Evolutionary conservation across 1,140 invertebrate genomes (phyloP).

Genomic region (Cardiocondyla obscurior): DNA sequence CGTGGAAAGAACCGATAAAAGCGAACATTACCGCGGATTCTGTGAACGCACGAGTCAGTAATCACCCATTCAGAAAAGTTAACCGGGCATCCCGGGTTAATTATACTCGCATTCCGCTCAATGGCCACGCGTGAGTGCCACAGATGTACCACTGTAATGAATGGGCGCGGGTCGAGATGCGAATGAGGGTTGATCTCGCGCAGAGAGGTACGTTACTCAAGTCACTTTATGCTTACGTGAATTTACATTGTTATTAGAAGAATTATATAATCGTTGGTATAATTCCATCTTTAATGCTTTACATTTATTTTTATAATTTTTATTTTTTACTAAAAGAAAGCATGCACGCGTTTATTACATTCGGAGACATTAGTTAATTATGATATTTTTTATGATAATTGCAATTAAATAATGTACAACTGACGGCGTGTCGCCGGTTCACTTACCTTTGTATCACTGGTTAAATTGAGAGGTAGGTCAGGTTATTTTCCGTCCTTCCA

Average conservation of each 20-base stretch:
- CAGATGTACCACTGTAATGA: conserved; percentile 71
- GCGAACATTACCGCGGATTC: conserved; percentile 34
- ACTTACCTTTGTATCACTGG: no score
- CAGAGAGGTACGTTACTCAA: not conserved
- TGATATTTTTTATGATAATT: no score
- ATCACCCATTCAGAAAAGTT: conserved; percentile 77
- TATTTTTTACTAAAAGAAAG: no score
- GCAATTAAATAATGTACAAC: no score
- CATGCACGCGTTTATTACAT: no score
- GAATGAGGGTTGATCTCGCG: conserved; percentile 42
- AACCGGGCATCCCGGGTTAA: conserved; percentile 73
- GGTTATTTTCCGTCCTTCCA: no score
- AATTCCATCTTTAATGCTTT: not conserved
- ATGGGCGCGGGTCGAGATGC: conserved; percentile 59
- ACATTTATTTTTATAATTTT: not conserved
- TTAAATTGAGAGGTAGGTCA: no score
- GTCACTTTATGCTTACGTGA: not conserved
- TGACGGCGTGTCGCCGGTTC: no score
- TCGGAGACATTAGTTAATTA: no score
- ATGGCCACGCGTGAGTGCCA: conserved; percentile 71
- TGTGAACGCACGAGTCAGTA: conserved; percentile 60
- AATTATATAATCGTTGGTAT: not conserved
- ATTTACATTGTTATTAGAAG: not conserved
- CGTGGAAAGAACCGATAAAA: conserved; percentile 19
- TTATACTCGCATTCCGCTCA: conserved; percentile 73